Base-by-base conservation (phyloP, 2,113 vertebrate genomes). In the Sebastes schlegelii region DNA sequence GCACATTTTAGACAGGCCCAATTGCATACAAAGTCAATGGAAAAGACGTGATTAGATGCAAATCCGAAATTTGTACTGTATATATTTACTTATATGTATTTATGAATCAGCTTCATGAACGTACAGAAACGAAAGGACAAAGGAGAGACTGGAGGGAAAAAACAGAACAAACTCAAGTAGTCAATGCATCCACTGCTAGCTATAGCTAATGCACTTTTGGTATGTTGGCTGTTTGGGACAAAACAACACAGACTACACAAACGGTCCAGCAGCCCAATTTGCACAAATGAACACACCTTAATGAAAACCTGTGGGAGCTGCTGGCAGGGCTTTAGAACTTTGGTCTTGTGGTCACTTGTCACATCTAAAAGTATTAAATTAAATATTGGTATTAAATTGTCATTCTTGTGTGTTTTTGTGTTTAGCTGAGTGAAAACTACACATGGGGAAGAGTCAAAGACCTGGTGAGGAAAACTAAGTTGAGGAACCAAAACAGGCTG, bases 361-460 rank as follows among this genome's bases (percentile, higher is more conserved):
- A 17, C 13, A 23, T 4, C 14, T 73, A 4, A 34, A 70, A 10
- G 19, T 73, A 19, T 34, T 34, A 34, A 34, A 34, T 34, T 34
- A 34, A 34, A 34, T 34, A 40, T 14, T 8, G 45, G n/a, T 63
- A 14, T 66, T 14, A 13, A 54, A n/a, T 7, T 16, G 9, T 70
- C 0, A 0, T n/a, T 34, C 1, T 63, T 57, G 17, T 83, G 12
- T 88, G 16, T 82, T 4, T 60, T 79, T 87, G 48, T 91, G 64
- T 42, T 21, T 58, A 95, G 93, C 51, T 86, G 89, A 83, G 91
- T 76, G 97, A 97, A 78, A 95, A 84, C 88, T 92, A 94, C 17
- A 91, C 94, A 0, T 97, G 96, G 96, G 94, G 94, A 8, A 91
- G 91, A 83, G 94, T 97, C 91, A 96, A 94, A 83, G 96, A 97